Evolutionary conservation across 2,888 invertebrate species (phyloP), one percentile per base, ranked within the genome.

Genomic region (Zygaena filipendulae): DNA sequence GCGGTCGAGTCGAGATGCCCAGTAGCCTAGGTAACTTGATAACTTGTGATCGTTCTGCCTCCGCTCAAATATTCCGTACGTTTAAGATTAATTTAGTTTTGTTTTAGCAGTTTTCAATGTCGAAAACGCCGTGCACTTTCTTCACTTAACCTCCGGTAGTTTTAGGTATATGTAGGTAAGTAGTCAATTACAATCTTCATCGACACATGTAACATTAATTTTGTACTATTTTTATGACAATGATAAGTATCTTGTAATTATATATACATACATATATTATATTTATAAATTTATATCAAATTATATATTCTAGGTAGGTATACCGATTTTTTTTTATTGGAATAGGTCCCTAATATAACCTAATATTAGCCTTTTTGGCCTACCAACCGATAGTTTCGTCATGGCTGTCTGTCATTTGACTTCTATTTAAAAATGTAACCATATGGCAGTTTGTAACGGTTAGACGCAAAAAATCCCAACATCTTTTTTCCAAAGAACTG

Each of bases 1-100:
- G 7, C 16, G 7, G 28, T 38, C 27, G 31, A 30, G 32, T 30
- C 35, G 43, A 49, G 61, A 68, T 72, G 70, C 67, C 75, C 79
- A 75, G 79, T 77, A 77, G 79, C 79, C 77, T 79, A 77, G 77
- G 79, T 79, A 79, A 79, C 67, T 59, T 54, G 72, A 79, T 66
- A 74, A 68, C 59, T 59, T 75, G 75, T 71, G 72, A 75, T 72
- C 68, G 60, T 60, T 71, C 63, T 68, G 66, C 72, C 66, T 63
- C 59, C 62, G 64, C 59, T 62, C 61, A 49, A 72, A 69, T 75
- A 74, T 75, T 77, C 68, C 64, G 64, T 63, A 62, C 62, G 69
- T 75, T 77, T 70, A 75, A 75, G 67, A 66, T 57, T 61, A 68
- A 66, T 54, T 61, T 60, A 53, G 55, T 69, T 68, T 72, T 70